A percentile compares a stretch with the other conserved stretches of the same genome.
phyloP scores from a whole-genome alignment of 2,797 vertebrate species.

The Lepidocolaptes lacrymiger region DNA sequence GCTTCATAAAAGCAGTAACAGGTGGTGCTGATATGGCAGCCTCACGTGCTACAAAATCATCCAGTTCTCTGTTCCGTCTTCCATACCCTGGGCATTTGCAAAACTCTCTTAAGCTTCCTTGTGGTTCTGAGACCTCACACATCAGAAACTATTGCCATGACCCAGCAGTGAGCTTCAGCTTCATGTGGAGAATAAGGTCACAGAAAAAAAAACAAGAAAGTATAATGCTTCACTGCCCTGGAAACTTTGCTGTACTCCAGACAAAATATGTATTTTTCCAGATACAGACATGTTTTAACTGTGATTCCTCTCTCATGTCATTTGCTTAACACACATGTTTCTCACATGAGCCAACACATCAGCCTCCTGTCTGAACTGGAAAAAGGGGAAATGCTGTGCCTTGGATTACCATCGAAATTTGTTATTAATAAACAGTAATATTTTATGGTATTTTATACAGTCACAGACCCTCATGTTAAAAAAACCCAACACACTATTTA shows the following conservation, averaged over 20 bases:
- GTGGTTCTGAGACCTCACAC: background rate
- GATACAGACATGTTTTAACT: background rate
- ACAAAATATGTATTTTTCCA: background rate
- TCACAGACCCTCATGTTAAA: background rate
- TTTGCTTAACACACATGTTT: background rate
- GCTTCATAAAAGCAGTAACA: background rate
- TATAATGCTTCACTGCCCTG: background rate
- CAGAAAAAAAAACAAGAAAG: background rate
- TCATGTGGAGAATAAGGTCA: background rate
- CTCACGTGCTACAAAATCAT: background rate
- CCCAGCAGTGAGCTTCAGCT: background rate
- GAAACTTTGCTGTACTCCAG: background rate
- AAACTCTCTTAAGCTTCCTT: background rate
- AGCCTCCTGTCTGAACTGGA: background rate
- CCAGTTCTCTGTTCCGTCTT: too few species aligned
- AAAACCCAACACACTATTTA: background rate
- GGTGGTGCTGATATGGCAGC: background rate
- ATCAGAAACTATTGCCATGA: background rate
- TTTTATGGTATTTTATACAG: background rate
- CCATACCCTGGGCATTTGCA: background rate
- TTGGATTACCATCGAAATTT: background rate
- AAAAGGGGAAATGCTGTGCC: background rate
- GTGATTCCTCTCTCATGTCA: background rate
- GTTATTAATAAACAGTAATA: background rate
- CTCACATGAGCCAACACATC: background rate